phyloP scores from a whole-genome alignment of 2,888 invertebrate genomes.

The Netelia virgata region DNA sequence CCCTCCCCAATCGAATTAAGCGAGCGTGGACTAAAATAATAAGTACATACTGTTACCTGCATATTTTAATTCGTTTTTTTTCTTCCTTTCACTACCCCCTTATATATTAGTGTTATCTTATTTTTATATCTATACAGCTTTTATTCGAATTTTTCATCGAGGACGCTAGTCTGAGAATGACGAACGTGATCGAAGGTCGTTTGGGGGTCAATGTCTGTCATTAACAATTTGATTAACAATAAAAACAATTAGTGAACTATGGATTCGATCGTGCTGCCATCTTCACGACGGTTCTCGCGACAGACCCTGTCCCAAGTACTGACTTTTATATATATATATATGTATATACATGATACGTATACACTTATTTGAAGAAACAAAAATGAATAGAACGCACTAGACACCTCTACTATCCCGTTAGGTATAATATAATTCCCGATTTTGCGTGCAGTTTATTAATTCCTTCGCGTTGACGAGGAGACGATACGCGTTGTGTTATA shows the following conservation, averaged over 20 bases:
- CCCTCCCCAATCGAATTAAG: slow-evolving; percentile 52
- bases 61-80: slow-evolving; percentile 34
- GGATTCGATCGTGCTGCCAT: slow-evolving; percentile 36
- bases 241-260: slow-evolving; percentile 42
- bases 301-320: slow-evolving; percentile 37
- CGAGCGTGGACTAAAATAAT: slow-evolving; percentile 55
- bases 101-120: slow-evolving; percentile 47
- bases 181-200: slow-evolving; percentile 5
- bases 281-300: slow-evolving; percentile 44
- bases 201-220: slow-evolving; percentile 23
- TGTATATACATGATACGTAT: slow-evolving; percentile 61
- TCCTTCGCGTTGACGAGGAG: slow-evolving; percentile 35
- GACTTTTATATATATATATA: slow-evolving; percentile 57
- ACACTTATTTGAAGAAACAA: slow-evolving; percentile 51
- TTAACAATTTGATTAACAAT: slow-evolving; percentile 18
- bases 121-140: slow-evolving; percentile 39
- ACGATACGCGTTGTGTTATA: not conserved
- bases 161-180: slow-evolving; percentile 15
- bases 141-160: slow-evolving; percentile 19
- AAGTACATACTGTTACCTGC: slow-evolving; percentile 52
- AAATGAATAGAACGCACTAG: slow-evolving; percentile 47
- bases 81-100: not conserved
- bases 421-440: slow-evolving; percentile 60
- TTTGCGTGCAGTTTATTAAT: slow-evolving; percentile 58
- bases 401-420: slow-evolving; percentile 53